Evolutionary conservation across 2,888 invertebrate species (phyloP), one percentile per base, ranked within the genome.

Genomic region (Mayetiola destructor): DNA sequence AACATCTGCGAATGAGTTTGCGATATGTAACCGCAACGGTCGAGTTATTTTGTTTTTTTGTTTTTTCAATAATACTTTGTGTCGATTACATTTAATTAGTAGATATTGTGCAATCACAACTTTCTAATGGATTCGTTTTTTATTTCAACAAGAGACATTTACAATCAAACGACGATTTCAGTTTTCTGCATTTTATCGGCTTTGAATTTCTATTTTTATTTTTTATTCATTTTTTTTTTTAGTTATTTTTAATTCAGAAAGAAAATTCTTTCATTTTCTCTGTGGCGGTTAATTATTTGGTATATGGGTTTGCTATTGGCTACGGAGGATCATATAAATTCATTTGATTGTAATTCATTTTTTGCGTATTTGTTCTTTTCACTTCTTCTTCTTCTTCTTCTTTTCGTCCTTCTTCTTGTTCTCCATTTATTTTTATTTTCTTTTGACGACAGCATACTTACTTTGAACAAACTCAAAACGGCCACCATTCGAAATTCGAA

Each of bases 251-350:
- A n/a, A n/a, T n/a, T n/a, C n/a, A n/a, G n/a, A n/a, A n/a, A n/a
- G n/a, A n/a, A n/a, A n/a, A n/a, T n/a, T n/a, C n/a, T n/a, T n/a
- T n/a, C n/a, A n/a, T n/a, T n/a, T n/a, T n/a, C n/a, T n/a, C n/a
- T n/a, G n/a, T n/a, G n/a, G n/a, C n/a, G n/a, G n/a, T n/a, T 23
- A 16, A 27, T 48, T 36, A 36, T 36, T 36, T 36, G 5, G 36
- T 9, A 21, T 10, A 21, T 21, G 9, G 27, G 48, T 23, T 48
- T 48, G 27, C 27, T 48, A 27, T 40, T 20, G 40, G 20, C 40
- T 40, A 40, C 27, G 48, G 48, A n/a, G 48, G 48, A 48, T 48
- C 48, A 48, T 48, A 48, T 48, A 27, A 48, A 16, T 48, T 48
- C 27, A 48, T 48, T 27, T 48, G 16, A 27, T 9, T 48, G 42